These are phyloP conservation scores for Himalopsyche tibetana DNA, from an alignment of 2,888 invertebrate species.

Conservation along the genomic window DNA sequence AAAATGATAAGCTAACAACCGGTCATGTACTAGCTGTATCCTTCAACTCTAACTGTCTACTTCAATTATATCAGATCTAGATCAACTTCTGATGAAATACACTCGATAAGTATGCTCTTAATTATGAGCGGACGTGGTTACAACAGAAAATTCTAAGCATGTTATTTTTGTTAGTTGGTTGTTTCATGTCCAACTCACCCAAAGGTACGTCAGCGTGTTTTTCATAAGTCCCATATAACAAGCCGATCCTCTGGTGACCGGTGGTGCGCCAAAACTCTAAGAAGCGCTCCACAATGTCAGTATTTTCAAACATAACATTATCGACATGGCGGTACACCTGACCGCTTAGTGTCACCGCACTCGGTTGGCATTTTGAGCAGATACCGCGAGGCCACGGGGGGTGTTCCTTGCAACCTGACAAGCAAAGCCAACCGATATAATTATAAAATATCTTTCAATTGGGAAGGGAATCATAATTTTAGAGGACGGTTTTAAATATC, in stretches of 20 bases:
- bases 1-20: too few species aligned
- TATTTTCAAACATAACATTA: conserved; percentile 97
- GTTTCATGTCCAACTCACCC: conserved; percentile 71
- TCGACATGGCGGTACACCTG: conserved; percentile 97
- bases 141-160: too few species aligned
- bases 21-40: too few species aligned
- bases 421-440: too few species aligned
- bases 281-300: conserved; percentile 95
- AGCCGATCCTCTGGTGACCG: conserved; percentile 95
- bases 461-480: too few species aligned
- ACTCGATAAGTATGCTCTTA: too few species aligned
- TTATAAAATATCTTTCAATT: too few species aligned
- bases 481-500: too few species aligned
- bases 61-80: too few species aligned
- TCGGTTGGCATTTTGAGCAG: conserved; percentile 99
- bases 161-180: background rate
- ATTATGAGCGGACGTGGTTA: too few species aligned
- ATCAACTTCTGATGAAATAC: too few species aligned
- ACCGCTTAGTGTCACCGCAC: conserved; percentile 95
- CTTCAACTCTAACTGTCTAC: too few species aligned
- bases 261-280: conserved; percentile 97
- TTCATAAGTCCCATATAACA: conserved; percentile 95
- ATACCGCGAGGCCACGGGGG: conserved; percentile 99
- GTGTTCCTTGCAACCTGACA: conserved; percentile 91
- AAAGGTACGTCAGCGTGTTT: conserved; percentile 93